Percentiles rank a stretch among this genome's conserved stretches.
These are phyloP conservation scores for Centropus unirufus DNA, from an alignment of 2,113 vertebrate species.

Conservation along the genomic window DNA sequence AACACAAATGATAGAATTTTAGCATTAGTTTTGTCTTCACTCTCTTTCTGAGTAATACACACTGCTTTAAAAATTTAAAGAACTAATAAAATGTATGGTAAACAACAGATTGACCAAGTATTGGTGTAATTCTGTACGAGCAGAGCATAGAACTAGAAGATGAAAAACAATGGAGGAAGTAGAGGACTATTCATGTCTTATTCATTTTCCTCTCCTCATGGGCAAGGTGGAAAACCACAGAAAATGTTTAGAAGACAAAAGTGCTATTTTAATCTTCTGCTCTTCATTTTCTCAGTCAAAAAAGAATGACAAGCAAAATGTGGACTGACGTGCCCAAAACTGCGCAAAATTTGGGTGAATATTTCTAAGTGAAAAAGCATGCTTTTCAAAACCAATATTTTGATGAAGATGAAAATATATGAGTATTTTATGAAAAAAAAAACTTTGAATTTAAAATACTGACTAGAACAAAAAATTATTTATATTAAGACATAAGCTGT, in stretches of 20 bases:
- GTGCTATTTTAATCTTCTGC: not conserved
- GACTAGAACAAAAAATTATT: not conserved
- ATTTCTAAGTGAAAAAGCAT: not conserved
- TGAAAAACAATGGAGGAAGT: not conserved
- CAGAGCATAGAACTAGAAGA: not conserved
- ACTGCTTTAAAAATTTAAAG: not conserved
- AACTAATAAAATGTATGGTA: not conserved
- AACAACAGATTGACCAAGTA: not conserved
- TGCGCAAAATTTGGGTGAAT: not conserved
- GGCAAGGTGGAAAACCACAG: not conserved
- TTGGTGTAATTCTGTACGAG: not conserved
- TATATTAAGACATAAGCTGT: not conserved
- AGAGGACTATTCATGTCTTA: not conserved
- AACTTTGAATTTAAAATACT: not conserved
- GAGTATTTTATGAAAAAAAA: not conserved
- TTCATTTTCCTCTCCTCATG: not conserved
- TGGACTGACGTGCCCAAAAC: not conserved
- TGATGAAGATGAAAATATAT: not conserved
- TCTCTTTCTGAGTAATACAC: not conserved
- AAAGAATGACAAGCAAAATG: not conserved
- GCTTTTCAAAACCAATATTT: not conserved
- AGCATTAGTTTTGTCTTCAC: not conserved
- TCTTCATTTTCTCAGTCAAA: not conserved
- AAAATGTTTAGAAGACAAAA: not conserved
- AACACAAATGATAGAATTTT: not conserved